Base-by-base conservation (phyloP, 1,140 invertebrate species). In the Magallana angulata region DNA sequence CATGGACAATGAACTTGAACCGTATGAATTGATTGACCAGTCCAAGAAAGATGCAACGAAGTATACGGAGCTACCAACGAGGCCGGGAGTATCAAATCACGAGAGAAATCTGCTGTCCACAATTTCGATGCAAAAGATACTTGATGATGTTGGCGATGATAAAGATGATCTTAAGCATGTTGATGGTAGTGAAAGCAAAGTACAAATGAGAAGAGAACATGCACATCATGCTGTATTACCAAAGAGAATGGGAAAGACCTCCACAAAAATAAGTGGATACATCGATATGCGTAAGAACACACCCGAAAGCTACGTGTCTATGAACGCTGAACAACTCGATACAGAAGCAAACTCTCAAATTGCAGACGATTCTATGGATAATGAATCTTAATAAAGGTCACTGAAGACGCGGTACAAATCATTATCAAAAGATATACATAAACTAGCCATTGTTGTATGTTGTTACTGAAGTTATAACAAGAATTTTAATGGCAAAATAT, bases 71-170 rank as follows among this genome's bases (percentile, higher is more conserved):
- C 24, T 76, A 1, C 68, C 68, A 12, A 18, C 68, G 12, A 24
- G 18, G 7, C 24, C 7, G 36, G 68, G 68, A 12, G 7, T 30
- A 8, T 30, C 30, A 12, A 76, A 76, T 9, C 6, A 76, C 24
- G 68, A 76, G 2, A 76, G 68, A 30, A 30, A 18, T 12, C 8
- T 76, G 24, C 24, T 76, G 68, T 76, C 68, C 11, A 76, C 68
- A 9, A 11, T 76, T 76, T 76, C 68, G 12, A 76, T 76, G 68
- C 68, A 76, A 30, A 76, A 76, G 24, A 76, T 76, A 76, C 68
- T 76, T 0, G 68, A 76, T 18, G 68, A 24, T 30, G 68, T 30
- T 12, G 68, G 36, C 24, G 18, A 68, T 12, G 24, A 76, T 48
- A 48, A 48, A 48, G 36, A 48, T 48, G 36, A 48, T 48, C 2